A percentile compares a stretch with the other conserved stretches of the same genome.
phyloP scores from a whole-genome alignment of 1,140 invertebrate genomes.

The Cherax quadricarinatus region DNA sequence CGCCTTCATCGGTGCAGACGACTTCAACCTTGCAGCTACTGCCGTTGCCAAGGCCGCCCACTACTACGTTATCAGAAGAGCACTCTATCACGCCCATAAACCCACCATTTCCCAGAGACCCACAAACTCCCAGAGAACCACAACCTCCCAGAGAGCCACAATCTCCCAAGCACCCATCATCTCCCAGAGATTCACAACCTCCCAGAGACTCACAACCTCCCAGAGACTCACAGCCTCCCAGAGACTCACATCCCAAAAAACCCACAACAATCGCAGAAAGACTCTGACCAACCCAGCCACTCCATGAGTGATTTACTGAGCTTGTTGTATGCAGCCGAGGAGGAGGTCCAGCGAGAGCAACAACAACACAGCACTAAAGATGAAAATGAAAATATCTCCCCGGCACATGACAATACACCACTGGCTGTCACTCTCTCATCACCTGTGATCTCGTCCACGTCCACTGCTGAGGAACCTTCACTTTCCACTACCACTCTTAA shows the following conservation, averaged over 20 bases:
- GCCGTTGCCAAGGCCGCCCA: neutral
- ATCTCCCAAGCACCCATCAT: neutral
- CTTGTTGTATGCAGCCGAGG: slow-evolving; percentile 37
- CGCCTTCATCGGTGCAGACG: neutral
- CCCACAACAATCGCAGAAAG: neutral
- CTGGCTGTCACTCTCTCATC: neutral
- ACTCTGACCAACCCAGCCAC: neutral
- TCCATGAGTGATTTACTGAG: slow-evolving; percentile 17
- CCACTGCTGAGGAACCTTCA: neutral
- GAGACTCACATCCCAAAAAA: neutral
- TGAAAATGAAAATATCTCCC: neutral
- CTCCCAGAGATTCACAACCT: neutral
- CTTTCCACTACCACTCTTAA: slow-evolving; percentile 15
- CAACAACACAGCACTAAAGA: neutral
- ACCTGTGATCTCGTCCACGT: neutral
- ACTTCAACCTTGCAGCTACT: neutral
- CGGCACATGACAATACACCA: neutral
- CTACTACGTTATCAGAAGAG: neutral
- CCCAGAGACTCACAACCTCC: neutral
- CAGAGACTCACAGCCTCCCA: neutral
- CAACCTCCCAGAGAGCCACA: neutral
- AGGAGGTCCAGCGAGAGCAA: slow-evolving; percentile 4
- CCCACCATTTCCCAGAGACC: slow-evolving; percentile 3
- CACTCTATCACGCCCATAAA: neutral
- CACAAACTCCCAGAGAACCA: neutral